A percentile compares a stretch with the other conserved stretches of the same genome.
phyloP scores from a whole-genome alignment of 1,140 invertebrate genomes.

The Drosophila aff. region DNA sequence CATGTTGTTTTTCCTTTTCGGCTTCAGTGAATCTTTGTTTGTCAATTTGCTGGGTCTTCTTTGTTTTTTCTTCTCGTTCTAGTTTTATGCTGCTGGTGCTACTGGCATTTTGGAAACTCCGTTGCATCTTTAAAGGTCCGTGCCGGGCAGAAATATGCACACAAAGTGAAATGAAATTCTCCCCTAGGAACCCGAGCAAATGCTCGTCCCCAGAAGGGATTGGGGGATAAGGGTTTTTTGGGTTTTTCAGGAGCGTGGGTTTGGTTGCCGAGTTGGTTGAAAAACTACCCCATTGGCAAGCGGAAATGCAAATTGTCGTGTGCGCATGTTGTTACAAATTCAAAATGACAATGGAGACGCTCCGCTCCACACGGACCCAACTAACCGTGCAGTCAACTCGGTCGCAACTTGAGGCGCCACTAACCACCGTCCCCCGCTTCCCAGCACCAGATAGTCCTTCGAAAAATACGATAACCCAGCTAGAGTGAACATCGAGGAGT shows the following conservation, averaged over 20 bases:
- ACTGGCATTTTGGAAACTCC: constrained; percentile 48
- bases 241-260: background rate
- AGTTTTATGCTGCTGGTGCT: constrained; percentile 17
- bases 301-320: constrained; percentile 79
- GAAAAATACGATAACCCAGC: constrained; percentile 41
- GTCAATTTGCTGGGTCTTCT: constrained; percentile 58
- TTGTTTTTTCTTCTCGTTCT: constrained; percentile 17
- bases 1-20: constrained; percentile 61
- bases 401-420: constrained; percentile 50
- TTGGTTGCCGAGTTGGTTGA: constrained; percentile 23
- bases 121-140: constrained; percentile 64
- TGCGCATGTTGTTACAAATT: constrained; percentile 81
- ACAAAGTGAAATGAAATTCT: constrained; percentile 71
- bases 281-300: constrained; percentile 69
- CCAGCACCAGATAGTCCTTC: background rate
- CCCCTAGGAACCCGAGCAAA: constrained; percentile 51
- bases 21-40: constrained; percentile 58
- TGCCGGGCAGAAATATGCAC: constrained; percentile 42
- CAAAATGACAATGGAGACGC: constrained; percentile 72
- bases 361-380: constrained; percentile 55
- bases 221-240: constrained; percentile 24
- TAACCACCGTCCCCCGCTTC: constrained; percentile 8
- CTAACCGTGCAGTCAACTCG: constrained; percentile 66
- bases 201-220: constrained; percentile 34
- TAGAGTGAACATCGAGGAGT: constrained; percentile 31